Base-by-base conservation (phyloP, 2,888 invertebrate species). In the Tipula confusa region DNA sequence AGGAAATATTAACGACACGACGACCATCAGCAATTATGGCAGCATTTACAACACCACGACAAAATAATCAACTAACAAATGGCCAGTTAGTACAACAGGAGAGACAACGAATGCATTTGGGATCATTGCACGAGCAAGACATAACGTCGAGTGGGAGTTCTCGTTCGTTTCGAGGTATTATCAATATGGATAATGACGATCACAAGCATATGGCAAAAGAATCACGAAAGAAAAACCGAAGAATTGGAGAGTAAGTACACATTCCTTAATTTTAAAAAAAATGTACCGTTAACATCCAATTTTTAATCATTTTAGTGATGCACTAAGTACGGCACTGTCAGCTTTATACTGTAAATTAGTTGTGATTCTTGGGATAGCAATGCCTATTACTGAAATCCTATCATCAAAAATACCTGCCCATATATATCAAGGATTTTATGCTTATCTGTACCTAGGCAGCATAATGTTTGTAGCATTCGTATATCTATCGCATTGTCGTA, bases 301-400 rank as follows among this genome's bases (percentile, higher is more conserved):
- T 43, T 31, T 29, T 82, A 80, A 48, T 82, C 64, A 79, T 79
- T 83, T 83, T 18, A 94, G 93, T 87, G 95, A 95, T 89, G 93
- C 93, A 64, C 88, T 95, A 84, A 94, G 94, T 85, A 92, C 93
- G 84, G 93, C 94, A 4, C 89, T 96, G 79, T 96, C 96, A 64
- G 95, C 95, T 1, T 91, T 97, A 31, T 97, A 97, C 89, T 95
- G 95, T 84, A 96, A 97, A 88, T 90, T 97, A 13, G 89, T 97
- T 84, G 95, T 97, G 13, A 94, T 97, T 4, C 90, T 96, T 85
- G 96, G 96, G 7, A 92, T 96, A 48, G 95, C 96, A 15, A 93
- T 97, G 87, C 97, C 97, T 2, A 93, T 97, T 84, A 95, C 97
- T 2, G 96, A 97, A 90, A 95, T 96, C 83, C 94, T 96, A 85